Percentiles rank a stretch among this genome's conserved stretches.
Conservation (phyloP, 2,797 vertebrate species). For the Heteromormyrus szaboi region DNA sequence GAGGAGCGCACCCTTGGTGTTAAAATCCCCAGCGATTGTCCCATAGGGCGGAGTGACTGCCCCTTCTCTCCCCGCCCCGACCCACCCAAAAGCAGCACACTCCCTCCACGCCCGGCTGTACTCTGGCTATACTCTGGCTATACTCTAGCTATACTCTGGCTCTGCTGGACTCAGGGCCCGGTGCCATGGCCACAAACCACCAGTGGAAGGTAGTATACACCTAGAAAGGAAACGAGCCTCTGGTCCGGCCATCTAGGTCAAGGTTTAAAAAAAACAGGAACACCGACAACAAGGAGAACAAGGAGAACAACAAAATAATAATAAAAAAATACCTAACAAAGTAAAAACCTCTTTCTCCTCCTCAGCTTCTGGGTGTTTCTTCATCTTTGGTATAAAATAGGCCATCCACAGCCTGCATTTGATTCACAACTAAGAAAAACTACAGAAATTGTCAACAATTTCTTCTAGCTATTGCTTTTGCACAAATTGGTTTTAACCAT, state of each 20-base stretch:
- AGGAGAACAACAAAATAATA: conserved; percentile 40
- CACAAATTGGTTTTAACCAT: conserved; percentile 74
- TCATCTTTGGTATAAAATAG: conserved; percentile 99
- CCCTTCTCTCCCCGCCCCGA: conserved; percentile 23
- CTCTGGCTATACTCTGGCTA: background rate
- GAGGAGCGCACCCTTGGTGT: background rate
- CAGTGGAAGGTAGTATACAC: conserved; percentile 45
- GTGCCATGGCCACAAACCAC: conserved; percentile 24
- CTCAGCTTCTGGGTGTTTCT: conserved; percentile 81
- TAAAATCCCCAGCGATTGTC: background rate
- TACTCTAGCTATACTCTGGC: background rate
- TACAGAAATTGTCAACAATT: conserved; percentile 99
- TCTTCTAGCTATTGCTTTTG: conserved; percentile 93
- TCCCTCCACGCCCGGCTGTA: background rate
- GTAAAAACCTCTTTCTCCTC: conserved; percentile 43
- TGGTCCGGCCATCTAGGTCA: conserved; percentile 29
- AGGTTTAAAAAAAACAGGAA: background rate
- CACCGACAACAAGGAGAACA: conserved; percentile 20
- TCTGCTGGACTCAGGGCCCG: conserved; percentile 19
- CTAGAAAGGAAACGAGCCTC: conserved; percentile 22
- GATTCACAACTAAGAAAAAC: conserved; percentile 95
- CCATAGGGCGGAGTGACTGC: conserved; percentile 23
- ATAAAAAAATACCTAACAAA: conserved; percentile 1
- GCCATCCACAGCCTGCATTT: conserved; percentile 93
- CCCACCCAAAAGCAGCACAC: background rate